Conservation (phyloP, 1,140 invertebrate genomes). For the Apolygus lucorum region DNA sequence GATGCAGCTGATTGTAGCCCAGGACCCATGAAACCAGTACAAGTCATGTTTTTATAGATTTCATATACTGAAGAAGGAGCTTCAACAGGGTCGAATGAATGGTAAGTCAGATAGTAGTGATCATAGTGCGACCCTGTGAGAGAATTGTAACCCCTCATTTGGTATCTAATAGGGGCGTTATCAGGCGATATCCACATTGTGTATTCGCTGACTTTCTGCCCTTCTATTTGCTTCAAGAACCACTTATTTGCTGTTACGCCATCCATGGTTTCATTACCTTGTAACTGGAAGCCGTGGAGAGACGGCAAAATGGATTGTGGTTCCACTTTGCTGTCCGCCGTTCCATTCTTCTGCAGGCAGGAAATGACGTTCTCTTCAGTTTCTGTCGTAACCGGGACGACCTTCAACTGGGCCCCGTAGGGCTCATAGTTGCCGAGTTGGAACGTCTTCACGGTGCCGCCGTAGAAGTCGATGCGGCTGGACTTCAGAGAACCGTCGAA, state of each 20-base stretch:
- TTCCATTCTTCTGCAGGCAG: background rate
- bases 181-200: background rate
- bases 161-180: slow-evolving; percentile 60
- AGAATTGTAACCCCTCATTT: slow-evolving; percentile 90
- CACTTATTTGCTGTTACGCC: background rate
- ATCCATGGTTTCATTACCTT: background rate
- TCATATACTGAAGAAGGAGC: slow-evolving; percentile 44
- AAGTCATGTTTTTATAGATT: slow-evolving; percentile 53
- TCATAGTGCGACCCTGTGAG: slow-evolving; percentile 92
- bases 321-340: background rate
- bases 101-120: slow-evolving; percentile 84
- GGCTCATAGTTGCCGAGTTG: background rate
- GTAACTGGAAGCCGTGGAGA: background rate
- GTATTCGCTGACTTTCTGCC: background rate
- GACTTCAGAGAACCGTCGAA: background rate
- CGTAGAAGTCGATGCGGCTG: background rate
- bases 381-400: background rate
- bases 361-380: background rate
- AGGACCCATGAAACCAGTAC: slow-evolving; percentile 79
- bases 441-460: background rate
- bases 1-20: slow-evolving; percentile 73
- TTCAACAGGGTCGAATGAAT: slow-evolving; percentile 56
- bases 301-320: background rate
- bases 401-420: background rate
- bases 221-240: background rate